A percentile compares a stretch with the other conserved stretches of the same genome.
phyloP scores from a whole-genome alignment of 2,888 invertebrate species.

The Halictus quadricinctus region DNA sequence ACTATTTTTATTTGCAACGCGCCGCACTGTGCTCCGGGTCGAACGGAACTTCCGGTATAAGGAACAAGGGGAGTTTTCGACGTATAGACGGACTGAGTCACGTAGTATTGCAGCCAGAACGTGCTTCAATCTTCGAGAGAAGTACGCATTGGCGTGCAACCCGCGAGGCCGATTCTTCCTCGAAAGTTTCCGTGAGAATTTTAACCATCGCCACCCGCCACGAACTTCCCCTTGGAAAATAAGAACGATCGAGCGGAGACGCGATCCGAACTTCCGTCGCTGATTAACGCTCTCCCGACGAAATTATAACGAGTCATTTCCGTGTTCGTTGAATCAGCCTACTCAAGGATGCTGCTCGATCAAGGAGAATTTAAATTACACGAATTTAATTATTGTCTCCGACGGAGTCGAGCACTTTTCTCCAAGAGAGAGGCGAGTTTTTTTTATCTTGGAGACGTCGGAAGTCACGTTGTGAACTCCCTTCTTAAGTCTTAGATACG shows the following conservation, averaged over 20 bases:
- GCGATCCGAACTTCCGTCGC: slow-evolving; percentile 13
- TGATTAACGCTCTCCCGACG: slow-evolving; percentile 13
- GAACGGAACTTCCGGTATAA: background rate
- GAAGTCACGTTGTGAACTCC: background rate
- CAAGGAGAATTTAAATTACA: slow-evolving; percentile 17
- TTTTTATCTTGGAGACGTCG: background rate
- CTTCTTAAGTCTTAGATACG: background rate
- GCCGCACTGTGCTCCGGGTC: background rate
- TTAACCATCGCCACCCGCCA: slow-evolving; percentile 35
- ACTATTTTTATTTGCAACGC: background rate
- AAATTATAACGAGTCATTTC: slow-evolving; percentile 18
- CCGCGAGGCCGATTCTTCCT: slow-evolving; percentile 30
- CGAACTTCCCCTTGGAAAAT: slow-evolving; percentile 29
- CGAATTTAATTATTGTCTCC: slow-evolving; percentile 12
- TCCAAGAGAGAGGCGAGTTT: slow-evolving; percentile 1
- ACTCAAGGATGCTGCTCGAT: slow-evolving; percentile 8
- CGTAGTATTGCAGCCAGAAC: slow-evolving; percentile 63
- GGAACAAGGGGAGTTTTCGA: slow-evolving; percentile 5
- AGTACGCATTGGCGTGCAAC: slow-evolving; percentile 41
- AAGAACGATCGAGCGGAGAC: slow-evolving; percentile 12
- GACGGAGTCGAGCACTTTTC: background rate
- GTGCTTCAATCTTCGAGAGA: slow-evolving; percentile 62
- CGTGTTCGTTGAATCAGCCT: slow-evolving; percentile 2
- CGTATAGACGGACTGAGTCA: slow-evolving; percentile 51
- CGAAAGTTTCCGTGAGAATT: slow-evolving; percentile 37